These are phyloP conservation scores for Aratinga solstitialis DNA, from an alignment of 2,797 vertebrate species.

Conservation along the genomic window DNA sequence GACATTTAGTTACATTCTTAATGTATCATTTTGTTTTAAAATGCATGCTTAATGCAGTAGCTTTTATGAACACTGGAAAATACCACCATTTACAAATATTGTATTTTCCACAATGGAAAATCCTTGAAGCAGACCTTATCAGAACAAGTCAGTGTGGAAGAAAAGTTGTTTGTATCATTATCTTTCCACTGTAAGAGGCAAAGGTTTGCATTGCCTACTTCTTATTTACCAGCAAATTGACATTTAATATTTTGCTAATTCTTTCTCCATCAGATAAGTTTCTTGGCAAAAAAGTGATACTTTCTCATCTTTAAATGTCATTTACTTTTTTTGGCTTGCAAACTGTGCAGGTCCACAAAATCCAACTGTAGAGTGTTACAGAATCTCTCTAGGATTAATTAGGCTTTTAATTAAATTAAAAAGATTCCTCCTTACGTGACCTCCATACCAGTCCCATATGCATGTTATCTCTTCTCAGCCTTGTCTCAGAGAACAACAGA, in stretches of 20 bases:
- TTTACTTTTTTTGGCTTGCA: slow-evolving; percentile 46
- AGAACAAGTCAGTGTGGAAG: neutral
- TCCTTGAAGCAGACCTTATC: neutral
- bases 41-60: neutral
- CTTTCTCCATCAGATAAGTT: slow-evolving; percentile 49
- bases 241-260: slow-evolving; percentile 30
- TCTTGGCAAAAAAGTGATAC: slow-evolving; percentile 11
- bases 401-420: slow-evolving; percentile 74
- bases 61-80: neutral
- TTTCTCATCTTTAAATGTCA: slow-evolving; percentile 48
- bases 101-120: neutral
- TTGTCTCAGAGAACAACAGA: slow-evolving; percentile 31
- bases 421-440: slow-evolving; percentile 57
- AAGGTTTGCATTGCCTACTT: slow-evolving; percentile 18
- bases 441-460: slow-evolving; percentile 59
- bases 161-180: neutral
- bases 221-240: slow-evolving; percentile 10
- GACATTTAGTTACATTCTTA: neutral
- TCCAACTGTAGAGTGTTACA: neutral
- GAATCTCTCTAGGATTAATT: slow-evolving; percentile 61
- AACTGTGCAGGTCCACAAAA: slow-evolving; percentile 28
- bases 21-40: neutral
- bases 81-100: neutral
- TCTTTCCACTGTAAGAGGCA: slow-evolving; percentile 16
- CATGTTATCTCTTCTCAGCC: slow-evolving; percentile 19